phyloP scores from a whole-genome alignment of 64 coral and sea anemone genomes.

The Pachyseris speciosa region DNA sequence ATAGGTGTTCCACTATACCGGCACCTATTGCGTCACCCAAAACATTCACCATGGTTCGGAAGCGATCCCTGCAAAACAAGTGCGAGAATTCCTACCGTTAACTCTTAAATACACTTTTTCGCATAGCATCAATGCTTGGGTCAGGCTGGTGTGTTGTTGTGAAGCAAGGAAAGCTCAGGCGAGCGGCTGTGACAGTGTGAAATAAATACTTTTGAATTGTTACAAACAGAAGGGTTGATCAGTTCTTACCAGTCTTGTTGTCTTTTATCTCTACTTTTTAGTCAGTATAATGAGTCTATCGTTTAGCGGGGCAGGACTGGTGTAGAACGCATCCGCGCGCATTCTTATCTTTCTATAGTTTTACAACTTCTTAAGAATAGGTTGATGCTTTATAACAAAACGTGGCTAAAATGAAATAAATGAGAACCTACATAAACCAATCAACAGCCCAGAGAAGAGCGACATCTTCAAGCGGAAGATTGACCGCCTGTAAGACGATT shows the following conservation, averaged over 20 bases:
- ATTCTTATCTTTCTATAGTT: too few species aligned
- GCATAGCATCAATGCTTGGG: too few species aligned
- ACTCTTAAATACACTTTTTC: not conserved
- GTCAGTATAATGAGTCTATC: too few species aligned
- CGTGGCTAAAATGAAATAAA: not conserved
- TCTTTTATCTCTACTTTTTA: too few species aligned
- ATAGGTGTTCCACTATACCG: slow-evolving; percentile 78
- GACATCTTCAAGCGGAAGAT: slow-evolving; percentile 59
- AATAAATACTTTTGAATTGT: too few species aligned
- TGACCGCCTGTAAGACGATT: slow-evolving; percentile 74
- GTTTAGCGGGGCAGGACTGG: too few species aligned
- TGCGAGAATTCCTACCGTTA: not conserved
- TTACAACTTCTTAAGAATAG: not conserved
- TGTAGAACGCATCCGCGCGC: too few species aligned
- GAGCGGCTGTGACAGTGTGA: too few species aligned
- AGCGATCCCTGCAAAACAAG: slow-evolving; percentile 70
- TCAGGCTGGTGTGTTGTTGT: too few species aligned
- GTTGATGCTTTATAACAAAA: not conserved
- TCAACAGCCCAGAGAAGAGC: slow-evolving; percentile 74
- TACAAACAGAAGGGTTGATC: too few species aligned
- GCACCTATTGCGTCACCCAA: slow-evolving; percentile 84
- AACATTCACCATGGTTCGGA: slow-evolving; percentile 76
- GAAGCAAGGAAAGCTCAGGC: too few species aligned
- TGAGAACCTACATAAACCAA: slow-evolving; percentile 59
- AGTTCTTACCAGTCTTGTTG: too few species aligned